Conservation (phyloP, 2,888 invertebrate genomes). For the Diarsia mendica region DNA sequence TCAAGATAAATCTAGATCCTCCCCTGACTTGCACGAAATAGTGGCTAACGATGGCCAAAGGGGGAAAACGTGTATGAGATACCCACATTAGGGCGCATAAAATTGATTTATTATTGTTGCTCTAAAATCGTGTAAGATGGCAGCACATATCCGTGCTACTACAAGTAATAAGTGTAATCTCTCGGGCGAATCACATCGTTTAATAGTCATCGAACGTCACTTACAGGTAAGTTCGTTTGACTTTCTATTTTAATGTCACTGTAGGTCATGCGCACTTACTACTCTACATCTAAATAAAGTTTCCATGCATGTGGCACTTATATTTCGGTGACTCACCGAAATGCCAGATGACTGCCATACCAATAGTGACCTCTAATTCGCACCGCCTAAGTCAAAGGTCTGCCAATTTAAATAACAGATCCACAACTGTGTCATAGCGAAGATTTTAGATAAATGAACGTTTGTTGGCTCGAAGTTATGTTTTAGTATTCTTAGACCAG, state of each 20-base stretch:
- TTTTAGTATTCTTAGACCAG: slow-evolving; percentile 59
- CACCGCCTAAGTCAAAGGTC: slow-evolving; percentile 41
- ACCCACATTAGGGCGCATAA: too few relatives aligned
- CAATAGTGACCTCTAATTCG: slow-evolving; percentile 44
- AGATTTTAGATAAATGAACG: slow-evolving; percentile 41
- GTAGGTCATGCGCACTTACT: slow-evolving; percentile 53
- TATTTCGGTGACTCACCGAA: slow-evolving; percentile 30
- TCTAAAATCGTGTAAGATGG: too few relatives aligned
- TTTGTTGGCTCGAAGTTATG: slow-evolving; percentile 42
- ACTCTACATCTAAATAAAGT: slow-evolving; percentile 28
- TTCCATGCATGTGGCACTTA: slow-evolving; percentile 34
- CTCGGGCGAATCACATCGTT: too few relatives aligned
- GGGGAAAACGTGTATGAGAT: too few relatives aligned
- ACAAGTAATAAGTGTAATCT: too few relatives aligned
- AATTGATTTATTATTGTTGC: too few relatives aligned
- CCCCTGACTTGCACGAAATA: too few relatives aligned
- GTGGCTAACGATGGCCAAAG: too few relatives aligned
- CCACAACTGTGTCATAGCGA: slow-evolving; percentile 28
- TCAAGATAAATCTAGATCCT: too few relatives aligned
- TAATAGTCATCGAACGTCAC: too few relatives aligned
- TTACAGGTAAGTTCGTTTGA: too few relatives aligned
- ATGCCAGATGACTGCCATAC: slow-evolving; percentile 41
- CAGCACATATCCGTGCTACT: too few relatives aligned
- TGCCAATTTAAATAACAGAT: slow-evolving; percentile 45
- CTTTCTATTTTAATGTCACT: slow-evolving; percentile 67